Conservation (phyloP, 1,140 invertebrate species). For the Conopomorpha cramerella region DNA sequence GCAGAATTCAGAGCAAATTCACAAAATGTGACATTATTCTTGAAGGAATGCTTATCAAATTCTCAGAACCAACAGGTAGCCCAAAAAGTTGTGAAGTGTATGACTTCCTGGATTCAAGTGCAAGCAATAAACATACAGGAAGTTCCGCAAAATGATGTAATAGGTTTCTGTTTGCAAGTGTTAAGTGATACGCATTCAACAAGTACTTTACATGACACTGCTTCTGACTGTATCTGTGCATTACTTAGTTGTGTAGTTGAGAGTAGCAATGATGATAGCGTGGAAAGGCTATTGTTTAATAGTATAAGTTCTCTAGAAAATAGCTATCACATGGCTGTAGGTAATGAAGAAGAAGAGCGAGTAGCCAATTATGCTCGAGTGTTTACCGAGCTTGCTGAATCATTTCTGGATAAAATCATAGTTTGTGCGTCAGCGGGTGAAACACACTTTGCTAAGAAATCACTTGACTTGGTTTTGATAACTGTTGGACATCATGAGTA, state of each 20-base stretch:
- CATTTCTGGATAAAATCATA: slow-evolving; percentile 86
- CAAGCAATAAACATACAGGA: slow-evolving; percentile 70
- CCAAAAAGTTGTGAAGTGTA: slow-evolving; percentile 72
- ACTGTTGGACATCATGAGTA: slow-evolving; percentile 98
- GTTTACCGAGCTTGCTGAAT: slow-evolving; percentile 93
- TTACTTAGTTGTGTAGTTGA: slow-evolving; percentile 80
- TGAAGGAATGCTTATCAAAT: slow-evolving; percentile 73
- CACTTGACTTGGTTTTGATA: slow-evolving; percentile 86
- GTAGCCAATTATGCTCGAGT: slow-evolving; percentile 92
- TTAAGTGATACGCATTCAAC: slow-evolving; percentile 67
- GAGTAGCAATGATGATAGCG: slow-evolving; percentile 64
- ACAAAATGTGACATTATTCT: slow-evolving; percentile 71
- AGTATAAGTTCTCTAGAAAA: slow-evolving; percentile 81
- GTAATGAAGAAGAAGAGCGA: slow-evolving; percentile 89
- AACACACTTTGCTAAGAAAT: slow-evolving; percentile 82
- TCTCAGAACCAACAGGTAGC: slow-evolving; percentile 56
- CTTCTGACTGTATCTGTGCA: slow-evolving; percentile 89
- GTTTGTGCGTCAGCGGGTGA: slow-evolving; percentile 55
- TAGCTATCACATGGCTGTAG: slow-evolving; percentile 89
- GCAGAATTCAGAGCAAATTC: slow-evolving; percentile 74
- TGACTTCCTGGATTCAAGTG: slow-evolving; percentile 80
- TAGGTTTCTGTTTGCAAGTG: slow-evolving; percentile 72
- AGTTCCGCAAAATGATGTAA: slow-evolving; percentile 69
- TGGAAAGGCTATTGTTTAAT: slow-evolving; percentile 82
- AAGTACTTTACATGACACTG: slow-evolving; percentile 83